phyloP scores from a whole-genome alignment of 1,140 invertebrate species.

The Drosophila cardini region DNA sequence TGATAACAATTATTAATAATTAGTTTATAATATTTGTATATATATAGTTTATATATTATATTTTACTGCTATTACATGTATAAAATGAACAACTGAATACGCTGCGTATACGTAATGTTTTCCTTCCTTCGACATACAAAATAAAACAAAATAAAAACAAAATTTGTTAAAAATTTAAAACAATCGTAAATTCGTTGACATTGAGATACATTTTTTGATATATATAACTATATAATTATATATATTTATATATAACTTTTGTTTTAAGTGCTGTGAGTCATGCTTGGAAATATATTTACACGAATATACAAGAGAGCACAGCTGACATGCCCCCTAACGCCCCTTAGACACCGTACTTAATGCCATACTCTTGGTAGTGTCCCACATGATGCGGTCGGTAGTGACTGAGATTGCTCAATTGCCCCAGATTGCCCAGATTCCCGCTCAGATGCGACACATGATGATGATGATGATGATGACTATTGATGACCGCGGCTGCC shows the following conservation, averaged over 20 bases:
- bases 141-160: slow-evolving; percentile 31
- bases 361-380: slow-evolving; percentile 84
- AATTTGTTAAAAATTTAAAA: slow-evolving; percentile 23
- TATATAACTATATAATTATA: too few species aligned
- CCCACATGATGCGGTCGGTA: slow-evolving; percentile 83
- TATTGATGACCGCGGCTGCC: slow-evolving; percentile 74
- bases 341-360: slow-evolving; percentile 81
- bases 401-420: slow-evolving; percentile 81
- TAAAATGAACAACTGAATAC: slow-evolving; percentile 57
- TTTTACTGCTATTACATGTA: slow-evolving; percentile 43
- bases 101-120: slow-evolving; percentile 54
- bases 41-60: slow-evolving; percentile 2
- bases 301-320: slow-evolving; percentile 80
- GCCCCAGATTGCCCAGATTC: slow-evolving; percentile 77
- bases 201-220: slow-evolving; percentile 55
- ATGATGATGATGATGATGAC: slow-evolving; percentile 80
- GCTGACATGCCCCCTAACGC: slow-evolving; percentile 29
- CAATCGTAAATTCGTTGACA: slow-evolving; percentile 40
- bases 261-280: slow-evolving; percentile 59
- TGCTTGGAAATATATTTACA: slow-evolving; percentile 78
- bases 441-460: slow-evolving; percentile 73
- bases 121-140: background rate
- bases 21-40: slow-evolving; percentile 51
- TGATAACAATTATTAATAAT: slow-evolving; percentile 72
- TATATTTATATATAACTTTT: too few species aligned